These are phyloP conservation scores for Procapra przewalskii DNA, from an alignment of 2,113 vertebrate genomes.

Conservation along the genomic window DNA sequence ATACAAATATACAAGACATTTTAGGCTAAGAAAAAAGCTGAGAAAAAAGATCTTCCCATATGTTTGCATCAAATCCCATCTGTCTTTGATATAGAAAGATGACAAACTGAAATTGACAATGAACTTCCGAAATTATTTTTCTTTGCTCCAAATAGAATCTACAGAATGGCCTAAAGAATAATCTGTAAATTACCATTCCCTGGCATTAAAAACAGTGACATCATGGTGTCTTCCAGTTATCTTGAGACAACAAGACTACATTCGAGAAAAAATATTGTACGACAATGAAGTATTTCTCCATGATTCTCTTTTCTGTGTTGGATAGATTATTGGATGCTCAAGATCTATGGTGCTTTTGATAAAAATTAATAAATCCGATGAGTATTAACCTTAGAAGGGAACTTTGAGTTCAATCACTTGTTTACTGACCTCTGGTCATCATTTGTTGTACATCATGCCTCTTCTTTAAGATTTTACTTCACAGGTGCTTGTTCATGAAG, in stretches of 20 bases:
- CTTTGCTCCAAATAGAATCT: slow-evolving; percentile 34
- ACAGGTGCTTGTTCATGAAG: background rate
- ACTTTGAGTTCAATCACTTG: background rate
- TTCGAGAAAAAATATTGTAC: background rate
- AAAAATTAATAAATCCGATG: background rate
- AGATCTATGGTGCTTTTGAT: background rate
- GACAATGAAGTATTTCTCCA: background rate
- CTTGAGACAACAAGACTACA: background rate
- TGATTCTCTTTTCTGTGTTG: background rate
- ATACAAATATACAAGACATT: slow-evolving; percentile 39
- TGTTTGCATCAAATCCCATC: slow-evolving; percentile 55
- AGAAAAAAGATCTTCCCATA: slow-evolving; percentile 42
- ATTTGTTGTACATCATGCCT: background rate
- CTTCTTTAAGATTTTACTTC: slow-evolving; percentile 6
- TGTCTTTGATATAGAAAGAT: slow-evolving; percentile 58
- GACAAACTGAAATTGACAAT: slow-evolving; percentile 56
- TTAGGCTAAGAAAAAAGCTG: slow-evolving; percentile 33
- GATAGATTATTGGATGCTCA: background rate
- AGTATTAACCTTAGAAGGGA: background rate
- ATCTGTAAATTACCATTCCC: background rate
- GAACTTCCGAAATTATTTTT: slow-evolving; percentile 47
- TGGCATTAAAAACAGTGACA: background rate
- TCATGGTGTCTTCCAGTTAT: background rate
- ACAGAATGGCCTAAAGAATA: slow-evolving; percentile 24
- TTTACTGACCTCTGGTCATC: background rate